Evolutionary conservation across 1,140 invertebrate species (phyloP), one percentile per base, ranked within the genome.

Genomic region (Lepidurus apus): DNA sequence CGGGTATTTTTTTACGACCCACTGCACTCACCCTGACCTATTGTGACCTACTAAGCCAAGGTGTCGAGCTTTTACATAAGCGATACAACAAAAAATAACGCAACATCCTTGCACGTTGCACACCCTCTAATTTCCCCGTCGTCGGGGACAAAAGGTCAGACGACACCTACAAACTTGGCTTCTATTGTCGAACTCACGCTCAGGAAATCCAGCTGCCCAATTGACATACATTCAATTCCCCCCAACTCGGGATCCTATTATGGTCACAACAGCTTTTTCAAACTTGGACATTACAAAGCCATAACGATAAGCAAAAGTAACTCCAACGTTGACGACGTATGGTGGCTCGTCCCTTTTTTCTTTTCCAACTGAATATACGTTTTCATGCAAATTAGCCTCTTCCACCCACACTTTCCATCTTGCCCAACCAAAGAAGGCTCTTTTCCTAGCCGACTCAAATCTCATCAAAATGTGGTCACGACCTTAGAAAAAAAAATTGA

Each of bases 121-220:
- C 21, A 65, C 53, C 53, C 53, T 65, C 53, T 17, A 65, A 65
- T 65, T 65, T 65, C 21, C 53, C 53, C 53, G 53, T 65, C 53
- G 53, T 21, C 53, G 8, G 21, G 53, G 17, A 65, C 13, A 65
- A 65, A 65, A 65, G 53, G 9, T 65, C 53, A 65, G 53, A 3
- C 53, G 53, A 65, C 53, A 65, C 53, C 53, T 65, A 21, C 53
- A 65, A 65, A 65, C 53, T 65, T 65, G 53, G 17, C 53, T 65
- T 65, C 53, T 17, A 65, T 65, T 65, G 53, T 65, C 21, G 53
- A 13, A 65, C 8, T 21, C 17, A 65, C 8, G 21, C 1, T 65
- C 13, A 65, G 53, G 53, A 65, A 65, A 65, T 65, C 53, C 53
- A 65, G 53, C 53, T 65, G 53, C 13, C 53, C 53, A 65, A 65